Base-by-base conservation (phyloP, 2,888 invertebrate genomes). In the Sipha maydis region DNA sequence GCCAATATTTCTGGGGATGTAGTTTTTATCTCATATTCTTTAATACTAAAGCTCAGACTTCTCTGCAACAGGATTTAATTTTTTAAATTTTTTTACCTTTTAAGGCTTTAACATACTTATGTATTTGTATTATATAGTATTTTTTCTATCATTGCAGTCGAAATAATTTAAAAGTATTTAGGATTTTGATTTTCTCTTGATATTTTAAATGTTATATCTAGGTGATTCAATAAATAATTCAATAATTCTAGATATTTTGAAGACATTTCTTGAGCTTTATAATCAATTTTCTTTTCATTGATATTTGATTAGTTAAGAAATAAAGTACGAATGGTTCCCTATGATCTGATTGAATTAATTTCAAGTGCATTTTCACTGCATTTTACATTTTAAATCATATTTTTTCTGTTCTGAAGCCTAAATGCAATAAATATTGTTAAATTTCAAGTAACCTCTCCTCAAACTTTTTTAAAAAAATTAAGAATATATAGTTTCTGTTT, bases 21-120 rank as follows among this genome's bases (percentile, higher is more conserved):
- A 19, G 54, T 54, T 83, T 78, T 75, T 75, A 83, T n/a, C 19
- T 83, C 56, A 73, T 54, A n/a, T 56, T 75, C 38, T 56, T 56
- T 83, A 38, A 34, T 56, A 34, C n/a, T 25, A 73, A 75, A 38
- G 56, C 34, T 83, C n/a, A 38, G 75, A 38, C 34, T 34, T 34
- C 56, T 75, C 41, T 31, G 56, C 34, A 19, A 34, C 38, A 8
- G 73, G 73, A 75, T 83, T 75, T 83, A 14, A 19, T 28, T 28
- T 83, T 56, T 61, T 38, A 56, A 61, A 61, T 75, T 61, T 75
- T 28, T 5, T 38, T 19, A 28, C 28, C n/a, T 38, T 83, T 83
- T 75, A 38, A 21, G 28, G 56, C 5, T 38, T 61, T 25, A 38
- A 38, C n/a, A 28, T 83, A n/a, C 71, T 83, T 61, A 56, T 83